Conservation (phyloP, 2,113 vertebrate genomes). For the Labeo rohita region DNA sequence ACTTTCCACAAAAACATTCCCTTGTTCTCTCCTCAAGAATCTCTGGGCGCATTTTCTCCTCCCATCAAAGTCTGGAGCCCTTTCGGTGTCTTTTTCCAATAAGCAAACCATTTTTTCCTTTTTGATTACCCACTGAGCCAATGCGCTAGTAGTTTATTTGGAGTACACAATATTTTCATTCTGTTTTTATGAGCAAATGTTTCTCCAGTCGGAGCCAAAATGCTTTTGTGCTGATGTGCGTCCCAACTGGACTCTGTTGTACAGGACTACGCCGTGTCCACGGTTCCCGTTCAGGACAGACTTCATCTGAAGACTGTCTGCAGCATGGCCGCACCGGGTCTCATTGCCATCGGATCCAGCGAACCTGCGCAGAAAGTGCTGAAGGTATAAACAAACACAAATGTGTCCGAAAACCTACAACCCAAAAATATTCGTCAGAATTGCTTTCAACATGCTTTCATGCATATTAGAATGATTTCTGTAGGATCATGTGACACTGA, state of each 20-base stretch:
- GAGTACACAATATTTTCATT: not conserved
- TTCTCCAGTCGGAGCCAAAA: not conserved
- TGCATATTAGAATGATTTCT: too few species aligned
- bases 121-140: not conserved
- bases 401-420: not conserved
- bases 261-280: constrained; percentile 91
- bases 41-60: not conserved
- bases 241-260: constrained; percentile 37
- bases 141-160: not conserved
- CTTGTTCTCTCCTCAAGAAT: not conserved
- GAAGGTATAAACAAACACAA: constrained; percentile 78
- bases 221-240: not conserved
- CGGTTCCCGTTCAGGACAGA: constrained; percentile 83
- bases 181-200: not conserved
- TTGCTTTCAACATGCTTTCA: too few species aligned
- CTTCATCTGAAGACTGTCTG: constrained; percentile 97
- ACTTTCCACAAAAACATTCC: not conserved
- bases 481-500: too few species aligned
- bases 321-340: constrained; percentile 96
- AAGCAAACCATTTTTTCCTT: not conserved
- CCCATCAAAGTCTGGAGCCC: not conserved
- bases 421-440: too few species aligned
- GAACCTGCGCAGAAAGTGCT: constrained; percentile 93
- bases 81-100: not conserved
- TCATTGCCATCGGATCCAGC: constrained; percentile 93